Conservation (phyloP, 2,888 invertebrate species). For the Plebejus melissa region DNA sequence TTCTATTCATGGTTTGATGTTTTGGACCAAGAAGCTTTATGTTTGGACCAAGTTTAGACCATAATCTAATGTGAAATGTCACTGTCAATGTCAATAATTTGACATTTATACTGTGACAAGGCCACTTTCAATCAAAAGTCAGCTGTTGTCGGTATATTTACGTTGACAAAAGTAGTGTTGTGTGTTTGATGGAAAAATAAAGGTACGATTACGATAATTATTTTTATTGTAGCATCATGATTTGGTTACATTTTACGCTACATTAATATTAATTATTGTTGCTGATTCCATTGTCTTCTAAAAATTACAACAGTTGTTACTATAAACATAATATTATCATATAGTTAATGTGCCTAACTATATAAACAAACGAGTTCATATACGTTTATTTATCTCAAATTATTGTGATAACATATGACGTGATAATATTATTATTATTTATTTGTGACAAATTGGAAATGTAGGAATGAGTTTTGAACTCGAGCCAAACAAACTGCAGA, state of each 20-base stretch:
- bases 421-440: neutral
- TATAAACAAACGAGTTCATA: no score
- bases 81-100: constrained; percentile 1
- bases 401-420: neutral
- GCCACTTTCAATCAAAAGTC: neutral
- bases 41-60: no score
- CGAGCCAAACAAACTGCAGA: neutral
- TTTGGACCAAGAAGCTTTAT: no score
- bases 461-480: no score
- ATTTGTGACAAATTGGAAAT: neutral
- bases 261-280: neutral
- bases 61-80: neutral
- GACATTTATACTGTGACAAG: neutral
- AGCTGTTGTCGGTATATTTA: neutral
- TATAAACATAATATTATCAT: neutral
- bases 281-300: neutral
- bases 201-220: neutral
- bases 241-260: neutral
- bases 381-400: neutral
- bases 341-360: neutral
- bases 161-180: constrained; percentile 13
- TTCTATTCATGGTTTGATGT: no score
- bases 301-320: neutral
- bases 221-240: neutral
- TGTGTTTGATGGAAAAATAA: neutral